Evolutionary conservation across 2,797 vertebrate genomes (phyloP), one percentile per base, ranked within the genome.

Genomic region (Channa striata): DNA sequence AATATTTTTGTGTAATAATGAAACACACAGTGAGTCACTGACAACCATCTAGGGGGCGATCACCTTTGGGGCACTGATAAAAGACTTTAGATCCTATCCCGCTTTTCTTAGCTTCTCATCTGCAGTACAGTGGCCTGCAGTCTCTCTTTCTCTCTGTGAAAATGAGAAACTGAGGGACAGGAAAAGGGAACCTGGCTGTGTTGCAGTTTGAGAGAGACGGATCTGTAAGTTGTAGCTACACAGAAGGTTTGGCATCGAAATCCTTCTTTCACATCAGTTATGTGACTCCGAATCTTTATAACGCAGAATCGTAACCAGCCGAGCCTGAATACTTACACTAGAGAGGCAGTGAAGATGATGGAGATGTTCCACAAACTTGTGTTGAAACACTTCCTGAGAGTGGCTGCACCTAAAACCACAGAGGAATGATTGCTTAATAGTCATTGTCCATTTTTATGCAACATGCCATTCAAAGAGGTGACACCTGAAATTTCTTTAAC

Each of bases 201-300:
- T 50, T 16, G 52, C 33, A 36, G 14, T 49, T 34, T 37, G 3
- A 59, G 10, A 36, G 13, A 56, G 44, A 58, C 34, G 13, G 30
- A 54, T 37, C 16, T 25, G 51, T 68, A 48, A 39, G 46, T 34
- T 53, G 34, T 21, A 14, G 33, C 52, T 37, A 14, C 47, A 59
- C 59, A 48, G 17, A 68, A 62, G 70, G 56, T 67, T 56, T 33
- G 11, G 17, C 43, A 44, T 68, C 53, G 46, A 20, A 63, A 52
- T 36, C 47, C 43, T 42, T 17, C 10, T 57, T 63, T 76, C 48
- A 73, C 51, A 64, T 62, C 53, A 63, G 68, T 76, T 68, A 75
- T 54, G 60, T 67, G 83, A 71, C 53, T 37, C 37, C 54, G 69
- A 70, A 56, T 80, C 43, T 40, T 59, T 42, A 51, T 68, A 40